Evolutionary conservation across 2,113 vertebrate genomes (phyloP), one percentile per base, ranked within the genome.

Genomic region (Poecilia latipinna): DNA sequence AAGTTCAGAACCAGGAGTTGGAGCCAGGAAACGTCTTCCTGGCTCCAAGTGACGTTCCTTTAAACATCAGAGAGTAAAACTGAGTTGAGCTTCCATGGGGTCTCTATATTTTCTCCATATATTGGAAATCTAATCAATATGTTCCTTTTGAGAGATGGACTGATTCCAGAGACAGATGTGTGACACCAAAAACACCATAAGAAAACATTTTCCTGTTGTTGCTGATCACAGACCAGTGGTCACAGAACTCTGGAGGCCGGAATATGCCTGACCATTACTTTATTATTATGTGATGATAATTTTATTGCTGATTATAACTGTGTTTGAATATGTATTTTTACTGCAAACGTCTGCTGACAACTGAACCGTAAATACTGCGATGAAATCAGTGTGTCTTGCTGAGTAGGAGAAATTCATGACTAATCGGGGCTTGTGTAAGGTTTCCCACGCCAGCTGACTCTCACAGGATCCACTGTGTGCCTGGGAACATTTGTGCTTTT

Each of bases 391-490:
- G 69, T 2, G 10, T 86, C 61, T 77, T 73, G 51, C 69, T 74
- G 82, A 90, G 88, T 88, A 75, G 83, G 86, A 86, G 80, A 60
- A 74, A 65, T 48, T 61, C 64, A 88, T 91, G 90, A 91, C 80
- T 87, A 86, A 90, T 78, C 73, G 13, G 67, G 12, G 39, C 75
- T 90, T 91, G 85, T 78, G 84, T 88, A 87, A 89, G 79, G 67
- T 82, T 88, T 89, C 90, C 91, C 90, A 88, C 77, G 42, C 86
- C 68, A 65, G 76, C 86, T 88, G 82, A 80, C 73, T 83, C 74
- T 80, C 77, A 35, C 69, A 77, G 82, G 76, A 82, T 84, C 68
- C 66, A 62, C 61, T n/a, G n/a, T 84, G 77, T 81, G 75, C 67
- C 72, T 62, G 74, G 71, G 64, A 84, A 87, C 70, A 73, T 76